phyloP scores from a whole-genome alignment of 2,113 vertebrate species.

The Tupaia tana region DNA sequence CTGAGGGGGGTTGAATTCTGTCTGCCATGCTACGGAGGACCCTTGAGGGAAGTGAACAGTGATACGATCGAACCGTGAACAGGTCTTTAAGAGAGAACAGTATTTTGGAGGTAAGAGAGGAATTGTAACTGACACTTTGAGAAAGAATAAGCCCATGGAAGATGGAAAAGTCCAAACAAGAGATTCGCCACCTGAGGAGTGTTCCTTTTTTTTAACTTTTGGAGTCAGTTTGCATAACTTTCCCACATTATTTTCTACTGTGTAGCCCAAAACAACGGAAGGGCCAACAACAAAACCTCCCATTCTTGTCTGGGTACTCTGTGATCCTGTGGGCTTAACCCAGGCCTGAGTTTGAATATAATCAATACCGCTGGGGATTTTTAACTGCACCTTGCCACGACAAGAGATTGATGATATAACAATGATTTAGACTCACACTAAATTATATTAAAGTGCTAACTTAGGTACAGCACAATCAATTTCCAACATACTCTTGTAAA shows the following conservation, averaged over 20 bases:
- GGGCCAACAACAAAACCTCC: background rate
- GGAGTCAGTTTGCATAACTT: background rate
- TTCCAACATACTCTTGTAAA: background rate
- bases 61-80: background rate
- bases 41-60: background rate
- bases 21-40: background rate
- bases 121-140: background rate
- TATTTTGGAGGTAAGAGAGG: background rate
- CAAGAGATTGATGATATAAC: constrained; percentile 33
- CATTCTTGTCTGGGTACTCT: background rate
- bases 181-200: background rate
- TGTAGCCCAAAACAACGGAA: background rate
- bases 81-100: background rate
- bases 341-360: background rate
- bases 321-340: background rate
- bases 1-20: background rate
- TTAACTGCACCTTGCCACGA: background rate
- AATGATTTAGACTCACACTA: constrained; percentile 28
- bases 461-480: background rate
- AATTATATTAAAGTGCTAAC: constrained; percentile 45
- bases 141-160: background rate
- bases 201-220: background rate
- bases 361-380: background rate
- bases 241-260: background rate
- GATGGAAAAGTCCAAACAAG: background rate